Evolutionary conservation across 2,888 invertebrate species (phyloP).

Genomic region (Trichacis sp.): DNA sequence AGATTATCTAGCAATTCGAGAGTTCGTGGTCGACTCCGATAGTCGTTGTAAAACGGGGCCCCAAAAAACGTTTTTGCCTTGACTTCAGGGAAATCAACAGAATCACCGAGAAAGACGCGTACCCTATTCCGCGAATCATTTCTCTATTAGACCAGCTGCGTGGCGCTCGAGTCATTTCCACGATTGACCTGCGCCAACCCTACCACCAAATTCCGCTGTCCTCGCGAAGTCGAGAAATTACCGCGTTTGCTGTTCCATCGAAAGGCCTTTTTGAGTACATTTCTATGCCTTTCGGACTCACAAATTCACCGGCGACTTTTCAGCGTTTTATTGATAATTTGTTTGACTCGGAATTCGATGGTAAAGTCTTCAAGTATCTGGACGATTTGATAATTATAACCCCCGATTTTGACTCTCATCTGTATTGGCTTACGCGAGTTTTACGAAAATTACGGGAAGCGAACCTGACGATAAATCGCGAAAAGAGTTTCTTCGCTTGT

Average conservation of each 20-base stretch:
- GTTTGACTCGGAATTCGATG: constrained; percentile 40
- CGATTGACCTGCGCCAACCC: constrained; percentile 38
- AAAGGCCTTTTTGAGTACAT: constrained; percentile 44
- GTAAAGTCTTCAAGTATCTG: constrained; percentile 30
- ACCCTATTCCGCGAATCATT: constrained; percentile 14
- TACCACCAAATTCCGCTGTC: constrained; percentile 42
- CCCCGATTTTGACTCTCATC: constrained; percentile 31
- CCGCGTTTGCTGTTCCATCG: constrained; percentile 45
- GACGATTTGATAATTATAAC: constrained; percentile 36
- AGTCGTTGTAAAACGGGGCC: constrained; percentile 19
- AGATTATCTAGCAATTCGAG: constrained; percentile 3
- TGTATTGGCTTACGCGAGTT: constrained; percentile 12
- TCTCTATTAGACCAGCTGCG: constrained; percentile 7
- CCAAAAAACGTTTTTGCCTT: constrained; percentile 8
- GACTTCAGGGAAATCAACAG: constrained; percentile 18
- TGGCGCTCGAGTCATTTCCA: constrained; percentile 26
- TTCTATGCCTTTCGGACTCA: constrained; percentile 28
- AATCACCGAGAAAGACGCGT: constrained; percentile 14
- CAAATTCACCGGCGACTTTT: constrained; percentile 41
- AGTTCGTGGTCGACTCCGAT: constrained; percentile 28
- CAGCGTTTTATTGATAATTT: constrained; percentile 42
- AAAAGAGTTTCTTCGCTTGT: constrained; percentile 41
- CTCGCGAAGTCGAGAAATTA: constrained; percentile 24
- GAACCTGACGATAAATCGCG: constrained; percentile 24
- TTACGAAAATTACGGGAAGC: constrained; percentile 16